These are phyloP conservation scores for Engystomops pustulosus DNA, from an alignment of 2,113 vertebrate genomes.

Conservation along the genomic window DNA sequence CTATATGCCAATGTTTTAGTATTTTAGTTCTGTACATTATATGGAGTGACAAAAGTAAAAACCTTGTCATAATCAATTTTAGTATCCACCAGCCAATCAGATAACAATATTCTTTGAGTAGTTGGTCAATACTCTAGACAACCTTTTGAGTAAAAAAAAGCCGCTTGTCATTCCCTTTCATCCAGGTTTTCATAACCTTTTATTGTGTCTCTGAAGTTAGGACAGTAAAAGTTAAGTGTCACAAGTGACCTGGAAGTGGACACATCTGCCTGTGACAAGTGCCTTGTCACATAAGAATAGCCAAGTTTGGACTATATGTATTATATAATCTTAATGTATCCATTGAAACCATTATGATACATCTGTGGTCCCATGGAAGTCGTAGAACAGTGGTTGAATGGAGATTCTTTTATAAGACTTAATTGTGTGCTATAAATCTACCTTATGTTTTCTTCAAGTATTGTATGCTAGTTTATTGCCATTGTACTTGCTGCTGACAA, in stretches of 20 bases:
- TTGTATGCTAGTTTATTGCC: constrained; percentile 77
- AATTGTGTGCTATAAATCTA: constrained; percentile 54
- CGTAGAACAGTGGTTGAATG: background rate
- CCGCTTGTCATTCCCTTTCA: too few species aligned
- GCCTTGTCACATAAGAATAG: background rate
- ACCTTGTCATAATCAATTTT: background rate
- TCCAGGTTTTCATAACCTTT: background rate
- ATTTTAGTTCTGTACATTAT: too few species aligned
- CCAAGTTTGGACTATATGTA: background rate
- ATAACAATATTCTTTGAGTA: background rate
- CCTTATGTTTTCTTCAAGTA: constrained; percentile 49
- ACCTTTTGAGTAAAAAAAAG: too few species aligned
- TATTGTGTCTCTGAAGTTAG: background rate
- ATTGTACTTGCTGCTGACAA: constrained; percentile 73
- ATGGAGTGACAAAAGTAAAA: background rate
- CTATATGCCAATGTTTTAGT: background rate
- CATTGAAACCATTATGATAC: background rate
- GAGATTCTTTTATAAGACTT: constrained; percentile 15
- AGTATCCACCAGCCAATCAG: background rate
- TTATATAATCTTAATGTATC: background rate
- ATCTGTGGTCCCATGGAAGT: background rate
- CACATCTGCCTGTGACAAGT: too few species aligned
- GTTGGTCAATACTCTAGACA: background rate
- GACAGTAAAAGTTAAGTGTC: background rate
- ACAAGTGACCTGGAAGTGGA: background rate